Evolutionary conservation across 1,140 invertebrate species (phyloP).

Genomic region (Drosophila sechellia): DNA sequence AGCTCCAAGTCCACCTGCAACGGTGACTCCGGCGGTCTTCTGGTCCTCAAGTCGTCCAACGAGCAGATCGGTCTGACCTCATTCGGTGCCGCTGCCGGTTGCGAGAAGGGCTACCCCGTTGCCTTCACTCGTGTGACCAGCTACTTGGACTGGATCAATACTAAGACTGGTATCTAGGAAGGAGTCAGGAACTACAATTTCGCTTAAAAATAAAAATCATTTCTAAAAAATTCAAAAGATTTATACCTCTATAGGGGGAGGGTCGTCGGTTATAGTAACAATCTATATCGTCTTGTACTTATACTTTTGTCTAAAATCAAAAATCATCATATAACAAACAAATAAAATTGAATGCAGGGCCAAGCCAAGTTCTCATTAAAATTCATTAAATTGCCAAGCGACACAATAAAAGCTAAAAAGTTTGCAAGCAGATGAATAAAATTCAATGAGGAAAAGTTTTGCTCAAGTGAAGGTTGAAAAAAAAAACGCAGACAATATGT

Average conservation of each 20-base stretch:
- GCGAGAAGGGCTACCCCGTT: constrained; percentile 85
- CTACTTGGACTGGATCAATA: constrained; percentile 86
- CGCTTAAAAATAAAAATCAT: constrained; percentile 33
- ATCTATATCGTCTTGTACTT: too few species aligned
- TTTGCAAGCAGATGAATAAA: constrained; percentile 8
- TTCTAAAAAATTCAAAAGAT: constrained; percentile 32
- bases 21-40: constrained; percentile 86
- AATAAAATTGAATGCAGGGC: constrained; percentile 31
- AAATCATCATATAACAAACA: constrained; percentile 42
- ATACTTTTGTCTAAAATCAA: too few species aligned
- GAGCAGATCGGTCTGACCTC: constrained; percentile 85
- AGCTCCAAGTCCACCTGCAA: constrained; percentile 69
- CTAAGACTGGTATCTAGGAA: constrained; percentile 56
- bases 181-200: constrained; percentile 24
- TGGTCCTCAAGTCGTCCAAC: constrained; percentile 54
- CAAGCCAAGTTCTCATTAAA: constrained; percentile 53
- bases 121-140: constrained; percentile 86
- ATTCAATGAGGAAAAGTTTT: constrained; percentile 41
- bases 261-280: too few species aligned
- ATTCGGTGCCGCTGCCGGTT: constrained; percentile 85
- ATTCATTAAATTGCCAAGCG: constrained; percentile 73
- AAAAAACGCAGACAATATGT: constrained; percentile 61
- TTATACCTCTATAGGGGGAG: constrained; percentile 27
- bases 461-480: constrained; percentile 45
- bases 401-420: constrained; percentile 58